A percentile compares a stretch with the other conserved stretches of the same genome.
Conservation (phyloP, 2,113 vertebrate genomes). For the Aphyosemion australe region DNA sequence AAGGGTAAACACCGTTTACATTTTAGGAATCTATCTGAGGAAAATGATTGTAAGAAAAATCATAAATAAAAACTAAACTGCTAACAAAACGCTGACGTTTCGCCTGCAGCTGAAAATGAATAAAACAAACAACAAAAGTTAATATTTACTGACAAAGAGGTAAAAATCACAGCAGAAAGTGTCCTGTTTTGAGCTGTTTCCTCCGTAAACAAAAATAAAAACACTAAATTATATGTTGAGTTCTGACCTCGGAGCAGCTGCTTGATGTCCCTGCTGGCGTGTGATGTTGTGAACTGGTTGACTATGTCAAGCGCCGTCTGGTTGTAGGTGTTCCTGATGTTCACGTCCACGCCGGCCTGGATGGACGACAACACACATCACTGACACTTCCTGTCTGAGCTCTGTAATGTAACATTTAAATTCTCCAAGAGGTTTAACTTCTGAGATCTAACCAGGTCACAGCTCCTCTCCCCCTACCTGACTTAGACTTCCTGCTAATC, state of each 20-base stretch:
- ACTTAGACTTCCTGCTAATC: no score
- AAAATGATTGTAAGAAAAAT: no score
- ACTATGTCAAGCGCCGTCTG: constrained; percentile 98
- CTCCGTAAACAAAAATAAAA: no score
- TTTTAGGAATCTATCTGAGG: no score
- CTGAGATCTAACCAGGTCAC: no score
- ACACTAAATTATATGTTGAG: background rate
- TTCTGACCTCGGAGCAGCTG: constrained; percentile 90
- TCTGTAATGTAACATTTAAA: no score
- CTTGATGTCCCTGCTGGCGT: constrained; percentile 97
- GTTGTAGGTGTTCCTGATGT: constrained; percentile 95
- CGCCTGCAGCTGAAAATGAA: background rate
- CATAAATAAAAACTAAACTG: no score
- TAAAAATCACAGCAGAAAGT: fast-evolving
- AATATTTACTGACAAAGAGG: fast-evolving
- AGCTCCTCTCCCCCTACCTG: no score
- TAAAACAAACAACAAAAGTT: background rate
- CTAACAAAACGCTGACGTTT: no score
- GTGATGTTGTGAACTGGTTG: constrained; percentile 97
- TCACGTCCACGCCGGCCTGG: constrained; percentile 83
- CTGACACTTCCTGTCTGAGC: background rate
- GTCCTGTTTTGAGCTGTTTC: no score
- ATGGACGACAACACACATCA: background rate
- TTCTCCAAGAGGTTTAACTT: no score
- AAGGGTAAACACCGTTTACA: no score